Percentiles rank a stretch among this genome's conserved stretches.
These are phyloP conservation scores for Gephyroberyx darwinii DNA, from an alignment of 2,797 vertebrate genomes.

Conservation along the genomic window DNA sequence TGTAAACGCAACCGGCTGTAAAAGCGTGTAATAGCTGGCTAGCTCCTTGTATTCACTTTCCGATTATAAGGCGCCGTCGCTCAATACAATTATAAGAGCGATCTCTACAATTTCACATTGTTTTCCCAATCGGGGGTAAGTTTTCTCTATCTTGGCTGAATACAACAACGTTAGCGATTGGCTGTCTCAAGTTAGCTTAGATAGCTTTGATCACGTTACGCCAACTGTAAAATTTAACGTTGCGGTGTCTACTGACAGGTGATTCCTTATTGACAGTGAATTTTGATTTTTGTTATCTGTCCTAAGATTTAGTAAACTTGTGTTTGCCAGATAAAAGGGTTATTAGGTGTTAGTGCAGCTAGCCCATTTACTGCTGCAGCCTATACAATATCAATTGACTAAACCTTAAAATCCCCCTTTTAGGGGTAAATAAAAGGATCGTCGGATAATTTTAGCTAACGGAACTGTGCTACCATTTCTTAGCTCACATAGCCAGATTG, in stretches of 20 bases:
- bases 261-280: fast-evolving
- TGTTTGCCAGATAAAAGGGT: neutral
- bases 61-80: neutral
- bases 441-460: neutral
- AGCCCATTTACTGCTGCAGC: neutral
- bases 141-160: conserved; percentile 1
- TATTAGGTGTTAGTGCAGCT: neutral
- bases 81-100: fast-evolving
- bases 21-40: conserved; percentile 2
- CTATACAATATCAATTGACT: neutral
- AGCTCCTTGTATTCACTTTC: neutral
- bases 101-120: neutral
- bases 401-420: too few species aligned
- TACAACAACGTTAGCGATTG: conserved; percentile 31
- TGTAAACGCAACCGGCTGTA: neutral
- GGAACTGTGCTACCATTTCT: neutral
- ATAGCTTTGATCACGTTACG: conserved; percentile 9
- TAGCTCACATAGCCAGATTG: neutral
- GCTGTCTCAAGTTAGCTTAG: conserved; percentile 38
- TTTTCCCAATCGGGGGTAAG: conserved; percentile 39
- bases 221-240: conserved; percentile 14
- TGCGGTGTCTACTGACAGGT: neutral
- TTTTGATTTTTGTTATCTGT: too few species aligned
- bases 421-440: too few species aligned
- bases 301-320: neutral